phyloP scores from a whole-genome alignment of 2,113 vertebrate species.

The Calonectris borealis region DNA sequence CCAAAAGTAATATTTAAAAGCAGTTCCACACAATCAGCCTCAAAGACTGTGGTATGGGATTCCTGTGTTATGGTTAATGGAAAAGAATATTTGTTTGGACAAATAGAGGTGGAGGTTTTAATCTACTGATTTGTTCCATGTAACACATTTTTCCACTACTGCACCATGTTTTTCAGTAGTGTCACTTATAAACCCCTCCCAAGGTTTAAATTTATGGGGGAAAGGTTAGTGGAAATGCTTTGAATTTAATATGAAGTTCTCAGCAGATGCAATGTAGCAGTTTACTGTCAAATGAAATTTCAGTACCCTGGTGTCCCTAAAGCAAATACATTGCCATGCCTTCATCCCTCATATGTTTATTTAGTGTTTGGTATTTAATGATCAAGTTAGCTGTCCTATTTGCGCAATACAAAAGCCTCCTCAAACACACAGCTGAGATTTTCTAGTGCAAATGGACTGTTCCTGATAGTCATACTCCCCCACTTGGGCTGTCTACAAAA shows the following conservation, averaged over 20 bases:
- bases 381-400: background rate
- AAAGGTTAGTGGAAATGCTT: background rate
- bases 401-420: background rate
- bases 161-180: background rate
- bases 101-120: background rate
- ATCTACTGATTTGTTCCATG: constrained; percentile 14
- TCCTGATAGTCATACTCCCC: background rate
- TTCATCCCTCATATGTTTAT: background rate
- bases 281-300: background rate
- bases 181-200: background rate
- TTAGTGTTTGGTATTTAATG: background rate
- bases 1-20: background rate
- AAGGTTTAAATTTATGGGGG: background rate
- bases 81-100: background rate
- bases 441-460: background rate
- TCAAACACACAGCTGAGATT: background rate
- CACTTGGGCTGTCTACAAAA: background rate
- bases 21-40: background rate
- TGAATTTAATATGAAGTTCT: background rate
- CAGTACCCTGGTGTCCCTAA: background rate
- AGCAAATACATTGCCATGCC: background rate
- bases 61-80: background rate
- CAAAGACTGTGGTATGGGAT: background rate
- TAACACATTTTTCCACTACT: constrained; percentile 6
- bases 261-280: background rate